Evolutionary conservation across 2,113 vertebrate genomes (phyloP).

Genomic region (Climacteris rufus): DNA sequence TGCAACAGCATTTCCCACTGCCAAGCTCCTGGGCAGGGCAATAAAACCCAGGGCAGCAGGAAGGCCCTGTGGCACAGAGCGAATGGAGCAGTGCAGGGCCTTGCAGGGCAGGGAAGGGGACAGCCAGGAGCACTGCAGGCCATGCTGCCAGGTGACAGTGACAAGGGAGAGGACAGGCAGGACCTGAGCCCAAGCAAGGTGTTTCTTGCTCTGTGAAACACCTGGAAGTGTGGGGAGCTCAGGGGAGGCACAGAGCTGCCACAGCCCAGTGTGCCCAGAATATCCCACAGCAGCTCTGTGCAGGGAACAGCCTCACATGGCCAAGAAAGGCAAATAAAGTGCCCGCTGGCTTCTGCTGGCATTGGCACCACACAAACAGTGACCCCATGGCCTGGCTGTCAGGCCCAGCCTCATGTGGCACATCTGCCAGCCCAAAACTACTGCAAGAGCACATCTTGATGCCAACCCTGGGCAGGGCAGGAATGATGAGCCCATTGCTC

Average conservation of each 20-base stretch:
- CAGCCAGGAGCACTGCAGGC: background rate
- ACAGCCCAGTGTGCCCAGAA: background rate
- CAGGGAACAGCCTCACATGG: accelerated
- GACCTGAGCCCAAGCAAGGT: background rate
- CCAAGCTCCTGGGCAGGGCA: background rate
- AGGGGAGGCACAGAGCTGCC: accelerated
- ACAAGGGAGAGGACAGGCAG: background rate
- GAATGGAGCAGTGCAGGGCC: accelerated
- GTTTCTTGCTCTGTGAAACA: background rate
- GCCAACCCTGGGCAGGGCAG: background rate
- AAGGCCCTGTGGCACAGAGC: background rate
- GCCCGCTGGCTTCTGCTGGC: background rate
- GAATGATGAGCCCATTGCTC: background rate
- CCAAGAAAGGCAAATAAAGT: background rate
- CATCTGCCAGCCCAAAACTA: background rate
- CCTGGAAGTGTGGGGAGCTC: background rate
- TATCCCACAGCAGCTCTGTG: background rate
- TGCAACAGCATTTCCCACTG: background rate
- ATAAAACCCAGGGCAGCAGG: background rate
- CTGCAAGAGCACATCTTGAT: accelerated
- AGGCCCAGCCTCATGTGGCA: background rate
- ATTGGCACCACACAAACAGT: background rate
- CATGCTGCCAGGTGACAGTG: background rate
- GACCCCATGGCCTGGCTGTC: accelerated
- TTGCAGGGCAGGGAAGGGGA: background rate